These are phyloP conservation scores for Cheilosia vulpina DNA, from an alignment of 2,888 invertebrate genomes.

Conservation along the genomic window DNA sequence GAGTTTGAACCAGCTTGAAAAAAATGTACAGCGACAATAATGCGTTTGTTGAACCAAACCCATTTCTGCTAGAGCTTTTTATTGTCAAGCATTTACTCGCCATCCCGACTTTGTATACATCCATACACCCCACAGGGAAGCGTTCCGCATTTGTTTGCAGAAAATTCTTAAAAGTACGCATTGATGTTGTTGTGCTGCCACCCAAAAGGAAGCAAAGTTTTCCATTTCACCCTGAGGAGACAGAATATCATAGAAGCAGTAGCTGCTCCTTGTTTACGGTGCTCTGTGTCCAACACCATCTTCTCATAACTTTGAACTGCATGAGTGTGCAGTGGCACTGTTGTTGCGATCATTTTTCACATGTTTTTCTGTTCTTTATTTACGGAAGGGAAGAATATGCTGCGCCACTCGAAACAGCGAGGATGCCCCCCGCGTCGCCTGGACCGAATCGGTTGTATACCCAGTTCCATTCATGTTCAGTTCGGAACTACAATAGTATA, in stretches of 20 bases:
- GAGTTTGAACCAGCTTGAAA: slow-evolving; percentile 9
- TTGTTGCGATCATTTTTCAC: slow-evolving; percentile 56
- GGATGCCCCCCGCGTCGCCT: neutral
- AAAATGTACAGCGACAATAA: slow-evolving; percentile 6
- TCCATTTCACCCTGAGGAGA: slow-evolving; percentile 33
- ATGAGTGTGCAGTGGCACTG: slow-evolving; percentile 24
- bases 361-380: neutral
- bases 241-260: neutral
- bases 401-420: neutral
- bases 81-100: slow-evolving; percentile 23
- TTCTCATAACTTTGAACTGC: slow-evolving; percentile 54
- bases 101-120: slow-evolving; percentile 2
- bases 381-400: neutral
- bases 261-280: slow-evolving; percentile 22
- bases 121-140: neutral
- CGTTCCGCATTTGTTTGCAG: slow-evolving; percentile 32
- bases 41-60: slow-evolving; percentile 1
- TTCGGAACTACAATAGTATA: slow-evolving; percentile 31
- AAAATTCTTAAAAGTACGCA: slow-evolving; percentile 20
- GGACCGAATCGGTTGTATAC: slow-evolving; percentile 26
- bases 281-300: slow-evolving; percentile 51
- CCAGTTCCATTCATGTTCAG: slow-evolving; percentile 10
- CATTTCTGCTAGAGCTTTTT: slow-evolving; percentile 11
- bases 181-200: slow-evolving; percentile 32
- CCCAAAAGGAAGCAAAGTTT: slow-evolving; percentile 22